Conservation (phyloP, 23 tunicate genomes). For the Corella eumyota region DNA sequence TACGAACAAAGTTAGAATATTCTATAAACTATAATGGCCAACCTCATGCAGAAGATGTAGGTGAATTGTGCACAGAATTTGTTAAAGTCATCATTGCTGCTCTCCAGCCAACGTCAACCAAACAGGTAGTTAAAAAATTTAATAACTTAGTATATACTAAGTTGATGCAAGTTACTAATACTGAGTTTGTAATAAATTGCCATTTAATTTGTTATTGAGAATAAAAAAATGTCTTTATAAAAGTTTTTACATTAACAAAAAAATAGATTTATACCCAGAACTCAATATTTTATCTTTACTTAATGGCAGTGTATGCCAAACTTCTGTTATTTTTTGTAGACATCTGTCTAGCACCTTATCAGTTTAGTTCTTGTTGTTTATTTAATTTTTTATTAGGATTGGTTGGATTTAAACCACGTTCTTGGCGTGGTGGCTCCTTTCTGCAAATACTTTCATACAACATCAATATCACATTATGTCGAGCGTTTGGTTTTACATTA, state of each 20-base stretch:
- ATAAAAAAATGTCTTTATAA: background rate
- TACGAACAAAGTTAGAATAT: constrained; percentile 51
- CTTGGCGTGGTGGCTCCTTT: constrained; percentile 37
- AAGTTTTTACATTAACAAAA: background rate
- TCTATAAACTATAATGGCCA: constrained; percentile 51
- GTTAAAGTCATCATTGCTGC: constrained; percentile 33
- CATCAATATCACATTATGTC: constrained; percentile 48
- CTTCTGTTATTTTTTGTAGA: no score
- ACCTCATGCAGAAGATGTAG: constrained; percentile 65
- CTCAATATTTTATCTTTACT: no score
- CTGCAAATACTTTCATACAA: constrained; percentile 16
- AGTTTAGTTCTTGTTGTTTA: no score
- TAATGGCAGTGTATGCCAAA: no score
- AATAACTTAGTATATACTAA: background rate
- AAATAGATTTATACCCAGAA: no score
- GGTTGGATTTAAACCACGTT: constrained; percentile 53
- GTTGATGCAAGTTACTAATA: background rate
- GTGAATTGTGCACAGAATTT: constrained; percentile 48
- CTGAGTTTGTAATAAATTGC: background rate
- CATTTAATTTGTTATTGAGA: background rate
- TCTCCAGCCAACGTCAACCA: constrained; percentile 47
- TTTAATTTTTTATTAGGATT: constrained; percentile 20
- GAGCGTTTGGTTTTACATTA: constrained; percentile 42
- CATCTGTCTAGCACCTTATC: no score
- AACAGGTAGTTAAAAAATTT: constrained; percentile 21